These are phyloP conservation scores for Palythoa caribaeorum DNA, from an alignment of 92 coral and sea anemone species.

Conservation along the genomic window DNA sequence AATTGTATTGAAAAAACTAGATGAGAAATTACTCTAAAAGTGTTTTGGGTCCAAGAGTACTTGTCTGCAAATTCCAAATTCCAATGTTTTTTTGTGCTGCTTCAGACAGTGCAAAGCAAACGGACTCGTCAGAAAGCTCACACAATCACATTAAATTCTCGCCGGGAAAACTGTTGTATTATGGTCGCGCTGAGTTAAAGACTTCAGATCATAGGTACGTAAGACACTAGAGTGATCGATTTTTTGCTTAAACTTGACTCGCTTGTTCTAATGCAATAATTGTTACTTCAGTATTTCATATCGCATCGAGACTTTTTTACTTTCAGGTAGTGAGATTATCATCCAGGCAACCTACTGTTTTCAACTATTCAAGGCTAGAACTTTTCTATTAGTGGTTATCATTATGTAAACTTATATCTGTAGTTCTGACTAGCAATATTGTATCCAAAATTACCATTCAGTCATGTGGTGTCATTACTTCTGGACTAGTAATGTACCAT, in stretches of 20 bases:
- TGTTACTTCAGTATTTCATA: background rate
- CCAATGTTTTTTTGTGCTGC: background rate
- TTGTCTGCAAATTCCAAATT: background rate
- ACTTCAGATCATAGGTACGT: slow-evolving; percentile 95
- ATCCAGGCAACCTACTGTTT: background rate
- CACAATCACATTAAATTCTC: slow-evolving; percentile 64
- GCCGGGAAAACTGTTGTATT: slow-evolving; percentile 89
- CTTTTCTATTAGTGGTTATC: background rate
- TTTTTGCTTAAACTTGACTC: background rate
- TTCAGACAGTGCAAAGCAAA: slow-evolving; percentile 45
- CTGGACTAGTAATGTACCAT: background rate
- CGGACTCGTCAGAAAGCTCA: slow-evolving; percentile 45
- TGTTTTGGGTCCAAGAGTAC: background rate
- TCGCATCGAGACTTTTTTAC: background rate
- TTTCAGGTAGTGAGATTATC: background rate
- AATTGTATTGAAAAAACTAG: background rate
- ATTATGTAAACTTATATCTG: background rate
- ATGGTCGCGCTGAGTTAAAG: slow-evolving; percentile 94
- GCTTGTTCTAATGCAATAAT: background rate
- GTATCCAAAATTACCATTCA: background rate
- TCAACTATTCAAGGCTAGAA: background rate
- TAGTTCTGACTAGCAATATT: background rate
- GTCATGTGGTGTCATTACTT: background rate
- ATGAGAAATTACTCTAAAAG: background rate
- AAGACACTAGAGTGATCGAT: background rate